phyloP scores from a whole-genome alignment of 2,113 vertebrate genomes.

The Triplophysa tibetana region DNA sequence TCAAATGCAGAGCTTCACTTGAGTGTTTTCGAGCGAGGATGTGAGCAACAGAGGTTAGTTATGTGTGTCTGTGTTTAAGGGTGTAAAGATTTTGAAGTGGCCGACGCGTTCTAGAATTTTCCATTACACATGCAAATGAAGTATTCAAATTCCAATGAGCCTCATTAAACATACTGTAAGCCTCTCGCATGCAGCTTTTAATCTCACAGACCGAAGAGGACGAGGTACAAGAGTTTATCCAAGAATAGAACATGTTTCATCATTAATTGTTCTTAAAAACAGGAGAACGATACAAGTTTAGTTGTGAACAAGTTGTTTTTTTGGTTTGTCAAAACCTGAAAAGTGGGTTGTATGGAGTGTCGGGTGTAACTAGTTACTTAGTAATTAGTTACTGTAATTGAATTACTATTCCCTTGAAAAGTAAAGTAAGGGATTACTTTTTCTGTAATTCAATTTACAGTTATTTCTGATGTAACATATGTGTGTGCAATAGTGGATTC shows the following conservation, averaged over 20 bases:
- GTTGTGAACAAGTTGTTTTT: background rate
- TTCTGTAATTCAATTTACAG: no score
- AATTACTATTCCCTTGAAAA: no score
- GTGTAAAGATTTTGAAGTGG: slow-evolving; percentile 45
- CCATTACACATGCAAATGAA: slow-evolving; percentile 59
- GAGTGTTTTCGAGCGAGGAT: background rate
- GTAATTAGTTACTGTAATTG: no score
- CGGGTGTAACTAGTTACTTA: no score
- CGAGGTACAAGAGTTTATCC: background rate
- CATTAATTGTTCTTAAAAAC: slow-evolving; percentile 18
- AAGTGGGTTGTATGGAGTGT: no score
- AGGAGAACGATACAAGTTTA: background rate
- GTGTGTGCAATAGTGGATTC: no score
- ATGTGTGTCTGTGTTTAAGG: slow-evolving; percentile 6
- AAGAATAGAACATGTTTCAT: slow-evolving; percentile 18
- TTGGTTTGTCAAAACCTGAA: no score
- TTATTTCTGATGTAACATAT: no score
- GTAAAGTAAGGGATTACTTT: no score
- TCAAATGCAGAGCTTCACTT: slow-evolving; percentile 14
- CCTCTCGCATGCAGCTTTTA: slow-evolving; percentile 30
- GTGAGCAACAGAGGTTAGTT: background rate
- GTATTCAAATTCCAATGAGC: slow-evolving; percentile 66
- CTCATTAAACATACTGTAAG: slow-evolving; percentile 39
- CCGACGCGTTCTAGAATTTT: slow-evolving; percentile 27
- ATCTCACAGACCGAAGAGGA: slow-evolving; percentile 18